Percentiles rank a stretch among this genome's conserved stretches.
These are phyloP conservation scores for Electrophaes corylata DNA, from an alignment of 2,888 invertebrate genomes.

Conservation along the genomic window DNA sequence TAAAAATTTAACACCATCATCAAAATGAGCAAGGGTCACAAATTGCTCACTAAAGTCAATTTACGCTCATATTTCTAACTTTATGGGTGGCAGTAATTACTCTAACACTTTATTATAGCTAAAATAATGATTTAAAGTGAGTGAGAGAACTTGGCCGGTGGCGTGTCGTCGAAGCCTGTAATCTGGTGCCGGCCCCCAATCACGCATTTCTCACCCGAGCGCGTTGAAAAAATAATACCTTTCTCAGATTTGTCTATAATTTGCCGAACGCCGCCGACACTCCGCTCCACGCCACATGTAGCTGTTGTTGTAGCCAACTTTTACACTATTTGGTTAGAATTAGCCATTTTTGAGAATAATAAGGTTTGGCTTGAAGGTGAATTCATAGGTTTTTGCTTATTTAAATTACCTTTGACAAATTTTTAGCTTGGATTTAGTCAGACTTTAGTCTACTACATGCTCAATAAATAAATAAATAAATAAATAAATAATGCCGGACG, in stretches of 20 bases:
- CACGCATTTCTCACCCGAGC: slow-evolving; percentile 82
- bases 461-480: too few species aligned
- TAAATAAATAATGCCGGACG: too few species aligned
- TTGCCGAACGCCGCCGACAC: slow-evolving; percentile 70
- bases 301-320: slow-evolving; percentile 15
- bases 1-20: slow-evolving; percentile 32
- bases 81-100: slow-evolving; percentile 76
- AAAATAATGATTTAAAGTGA: slow-evolving; percentile 76
- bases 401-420: too few species aligned
- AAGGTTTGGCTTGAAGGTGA: background rate
- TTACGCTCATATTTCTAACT: slow-evolving; percentile 33
- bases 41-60: slow-evolving; percentile 37
- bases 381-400: too few species aligned
- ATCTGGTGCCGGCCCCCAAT: slow-evolving; percentile 80
- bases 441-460: too few species aligned
- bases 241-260: slow-evolving; percentile 81
- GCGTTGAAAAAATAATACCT: slow-evolving; percentile 84
- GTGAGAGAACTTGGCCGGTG: slow-evolving; percentile 74
- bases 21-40: slow-evolving; percentile 34
- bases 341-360: background rate
- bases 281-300: slow-evolving; percentile 20
- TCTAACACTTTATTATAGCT: slow-evolving; percentile 79
- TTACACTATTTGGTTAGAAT: slow-evolving; percentile 3
- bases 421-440: too few species aligned
- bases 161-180: slow-evolving; percentile 77